Percentiles rank a stretch among this genome's conserved stretches.
Conservation (phyloP, 2,888 invertebrate genomes). For the Andrena hattorfiana region DNA sequence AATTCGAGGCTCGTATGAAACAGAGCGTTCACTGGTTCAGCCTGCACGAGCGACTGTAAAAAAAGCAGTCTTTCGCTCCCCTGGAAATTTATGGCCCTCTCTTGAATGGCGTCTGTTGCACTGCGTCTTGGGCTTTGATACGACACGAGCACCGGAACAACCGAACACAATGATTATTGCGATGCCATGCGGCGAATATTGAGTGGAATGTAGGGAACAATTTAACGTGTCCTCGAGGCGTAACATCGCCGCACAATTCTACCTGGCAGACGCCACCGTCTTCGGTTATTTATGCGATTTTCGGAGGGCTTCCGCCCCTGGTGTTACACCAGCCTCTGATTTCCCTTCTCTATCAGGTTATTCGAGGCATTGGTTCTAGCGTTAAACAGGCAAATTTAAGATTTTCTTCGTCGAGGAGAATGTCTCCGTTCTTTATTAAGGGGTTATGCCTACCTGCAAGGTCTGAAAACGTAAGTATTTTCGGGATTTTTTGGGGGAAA, state of each 20-base stretch:
- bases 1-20: conserved; percentile 51
- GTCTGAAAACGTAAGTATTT: no score
- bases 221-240: conserved; percentile 63
- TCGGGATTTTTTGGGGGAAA: no score
- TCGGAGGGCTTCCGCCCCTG: conserved; percentile 12
- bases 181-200: conserved; percentile 31
- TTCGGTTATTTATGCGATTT: conserved; percentile 53
- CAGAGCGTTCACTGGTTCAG: conserved; percentile 41
- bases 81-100: conserved; percentile 58
- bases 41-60: conserved; percentile 43
- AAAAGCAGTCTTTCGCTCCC: conserved; percentile 51
- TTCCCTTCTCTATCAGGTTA: background rate
- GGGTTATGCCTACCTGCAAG: no score
- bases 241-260: conserved; percentile 57
- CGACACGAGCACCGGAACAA: conserved; percentile 67
- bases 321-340: background rate
- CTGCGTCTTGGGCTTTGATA: conserved; percentile 54
- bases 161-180: conserved; percentile 68
- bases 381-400: no score
- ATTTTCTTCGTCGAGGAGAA: no score
- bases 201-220: conserved; percentile 41
- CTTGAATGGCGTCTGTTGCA: conserved; percentile 59
- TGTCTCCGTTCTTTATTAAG: no score
- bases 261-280: conserved; percentile 23
- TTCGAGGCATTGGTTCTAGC: background rate